phyloP scores from a whole-genome alignment of 2,113 vertebrate species.

The Erythrolamprus reginae region DNA sequence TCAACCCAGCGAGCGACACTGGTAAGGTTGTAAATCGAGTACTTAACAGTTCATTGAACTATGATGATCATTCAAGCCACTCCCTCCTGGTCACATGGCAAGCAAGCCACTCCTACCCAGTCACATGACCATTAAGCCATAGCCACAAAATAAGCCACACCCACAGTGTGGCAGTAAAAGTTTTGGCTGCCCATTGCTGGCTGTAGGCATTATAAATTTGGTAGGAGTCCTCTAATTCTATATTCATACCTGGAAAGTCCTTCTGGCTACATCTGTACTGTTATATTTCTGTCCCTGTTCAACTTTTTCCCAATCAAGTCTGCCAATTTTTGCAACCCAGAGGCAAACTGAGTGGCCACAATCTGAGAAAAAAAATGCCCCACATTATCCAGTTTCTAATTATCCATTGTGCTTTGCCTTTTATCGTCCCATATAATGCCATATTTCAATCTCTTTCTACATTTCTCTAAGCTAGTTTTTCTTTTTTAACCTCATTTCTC shows the following conservation, averaged over 20 bases:
- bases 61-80: too few relatives aligned
- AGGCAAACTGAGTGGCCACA: constrained; percentile 7
- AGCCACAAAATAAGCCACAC: too few relatives aligned
- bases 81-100: too few relatives aligned
- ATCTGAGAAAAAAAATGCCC: neutral
- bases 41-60: too few relatives aligned
- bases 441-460: neutral
- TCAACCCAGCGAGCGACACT: too few relatives aligned
- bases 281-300: neutral
- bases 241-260: neutral
- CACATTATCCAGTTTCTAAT: constrained; percentile 20
- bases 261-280: neutral
- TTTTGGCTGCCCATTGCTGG: too few relatives aligned
- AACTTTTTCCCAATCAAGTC: neutral
- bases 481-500: neutral
- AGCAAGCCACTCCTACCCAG: too few relatives aligned
- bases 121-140: too few relatives aligned
- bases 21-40: too few relatives aligned
- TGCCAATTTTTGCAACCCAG: constrained; percentile 8
- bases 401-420: neutral
- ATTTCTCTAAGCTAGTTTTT: neutral
- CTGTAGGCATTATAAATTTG: neutral
- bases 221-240: neutral
- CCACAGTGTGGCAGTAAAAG: too few relatives aligned
- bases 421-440: neutral